A percentile compares a stretch with the other conserved stretches of the same genome.
phyloP scores from a whole-genome alignment of 2,113 vertebrate species.

The Xenotilapia flavipinnis region DNA sequence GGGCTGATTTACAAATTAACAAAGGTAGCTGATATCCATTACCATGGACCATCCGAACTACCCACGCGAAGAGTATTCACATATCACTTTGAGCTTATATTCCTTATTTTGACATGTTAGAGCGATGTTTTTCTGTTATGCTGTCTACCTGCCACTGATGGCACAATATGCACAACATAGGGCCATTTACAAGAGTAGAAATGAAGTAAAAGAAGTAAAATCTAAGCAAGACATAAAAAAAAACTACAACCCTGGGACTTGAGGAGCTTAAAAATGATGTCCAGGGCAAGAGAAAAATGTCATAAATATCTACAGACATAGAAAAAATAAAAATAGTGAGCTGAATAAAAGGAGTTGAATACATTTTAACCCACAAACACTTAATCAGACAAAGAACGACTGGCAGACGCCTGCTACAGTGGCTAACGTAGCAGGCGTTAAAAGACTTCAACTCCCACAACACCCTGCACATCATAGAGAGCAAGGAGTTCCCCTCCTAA shows the following conservation, averaged over 20 bases:
- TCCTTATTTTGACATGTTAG: neutral
- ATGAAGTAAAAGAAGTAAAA: neutral
- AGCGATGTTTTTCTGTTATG: neutral
- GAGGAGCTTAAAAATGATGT: neutral
- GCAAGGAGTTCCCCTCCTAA: conserved; percentile 85
- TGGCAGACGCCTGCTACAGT: conserved; percentile 72
- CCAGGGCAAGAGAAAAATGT: neutral
- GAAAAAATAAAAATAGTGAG: neutral
- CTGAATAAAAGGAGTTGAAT: neutral
- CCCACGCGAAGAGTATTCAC: neutral
- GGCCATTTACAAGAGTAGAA: neutral
- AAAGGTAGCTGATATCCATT: neutral
- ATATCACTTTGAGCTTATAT: neutral
- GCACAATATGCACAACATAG: neutral
- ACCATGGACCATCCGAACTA: neutral
- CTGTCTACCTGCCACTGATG: accelerated
- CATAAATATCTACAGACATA: neutral
- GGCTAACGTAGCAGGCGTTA: conserved; percentile 28
- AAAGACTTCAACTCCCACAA: conserved; percentile 83
- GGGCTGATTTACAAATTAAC: neutral
- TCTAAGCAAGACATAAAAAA: neutral
- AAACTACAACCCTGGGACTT: too few relatives aligned
- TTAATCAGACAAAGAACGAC: conserved; percentile 56
- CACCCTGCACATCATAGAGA: conserved; percentile 77
- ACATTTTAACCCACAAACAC: neutral